A percentile compares a stretch with the other conserved stretches of the same genome.
Conservation (phyloP, 2,797 vertebrate genomes). For the Neopelma chrysocephalum region DNA sequence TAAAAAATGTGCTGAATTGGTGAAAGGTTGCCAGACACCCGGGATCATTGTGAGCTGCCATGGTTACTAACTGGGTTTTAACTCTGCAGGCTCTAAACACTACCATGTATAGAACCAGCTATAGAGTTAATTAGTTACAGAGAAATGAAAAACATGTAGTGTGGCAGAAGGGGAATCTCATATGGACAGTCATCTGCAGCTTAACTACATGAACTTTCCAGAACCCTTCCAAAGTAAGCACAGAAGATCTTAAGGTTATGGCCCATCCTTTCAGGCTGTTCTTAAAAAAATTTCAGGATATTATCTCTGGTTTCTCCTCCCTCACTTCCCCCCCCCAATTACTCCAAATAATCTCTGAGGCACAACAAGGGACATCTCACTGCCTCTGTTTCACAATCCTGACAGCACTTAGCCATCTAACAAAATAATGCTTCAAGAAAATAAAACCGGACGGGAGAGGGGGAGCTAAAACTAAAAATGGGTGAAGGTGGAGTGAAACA, state of each 20-base stretch:
- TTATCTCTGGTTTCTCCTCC: not conserved
- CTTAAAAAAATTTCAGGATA: not conserved
- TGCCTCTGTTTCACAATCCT: not conserved
- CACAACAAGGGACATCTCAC: not conserved
- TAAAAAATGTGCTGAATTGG: slow-evolving; percentile 26
- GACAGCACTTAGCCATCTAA: not conserved
- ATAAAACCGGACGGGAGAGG: not conserved
- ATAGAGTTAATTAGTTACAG: not conserved
- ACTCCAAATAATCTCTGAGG: not conserved
- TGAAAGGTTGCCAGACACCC: slow-evolving; percentile 40
- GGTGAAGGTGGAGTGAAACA: not conserved
- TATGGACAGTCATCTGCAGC: not conserved
- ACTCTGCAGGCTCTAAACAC: not conserved
- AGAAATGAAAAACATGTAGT: not conserved
- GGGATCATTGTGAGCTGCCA: not conserved
- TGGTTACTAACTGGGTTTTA: not conserved
- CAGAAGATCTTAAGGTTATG: not conserved
- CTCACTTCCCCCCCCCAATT: not conserved
- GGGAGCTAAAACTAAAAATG: not conserved
- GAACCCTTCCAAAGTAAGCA: not conserved
- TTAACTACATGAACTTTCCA: not conserved
- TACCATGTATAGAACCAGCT: not conserved
- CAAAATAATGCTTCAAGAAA: not conserved
- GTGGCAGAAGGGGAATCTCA: not conserved
- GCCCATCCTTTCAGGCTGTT: not conserved